A percentile compares a stretch with the other conserved stretches of the same genome.
These are phyloP conservation scores for Parapristionchus giblindavisi DNA, from an alignment of 2,888 invertebrate species.

Conservation along the genomic window DNA sequence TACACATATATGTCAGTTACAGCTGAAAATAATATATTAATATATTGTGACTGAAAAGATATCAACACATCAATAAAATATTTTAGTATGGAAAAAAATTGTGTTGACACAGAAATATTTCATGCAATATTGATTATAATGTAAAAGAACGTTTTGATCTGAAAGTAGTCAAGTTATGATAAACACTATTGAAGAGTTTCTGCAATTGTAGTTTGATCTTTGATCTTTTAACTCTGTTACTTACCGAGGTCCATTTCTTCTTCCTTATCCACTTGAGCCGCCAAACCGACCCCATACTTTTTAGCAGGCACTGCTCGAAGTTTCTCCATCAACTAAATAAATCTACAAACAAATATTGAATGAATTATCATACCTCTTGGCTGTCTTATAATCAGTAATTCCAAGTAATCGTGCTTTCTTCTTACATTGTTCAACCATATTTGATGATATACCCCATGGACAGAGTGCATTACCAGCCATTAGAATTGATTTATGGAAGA, in stretches of 20 bases:
- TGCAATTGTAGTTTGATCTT: neutral
- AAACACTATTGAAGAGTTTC: too few species aligned
- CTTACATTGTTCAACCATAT: neutral
- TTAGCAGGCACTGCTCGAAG: conserved; percentile 10
- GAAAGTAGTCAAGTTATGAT: too few species aligned
- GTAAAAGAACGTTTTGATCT: too few species aligned
- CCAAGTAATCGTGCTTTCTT: neutral
- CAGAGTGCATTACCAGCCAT: conserved; percentile 9
- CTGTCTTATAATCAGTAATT: conserved; percentile 18
- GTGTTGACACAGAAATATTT: too few species aligned
- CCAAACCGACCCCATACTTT: neutral
- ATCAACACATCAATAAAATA: too few species aligned
- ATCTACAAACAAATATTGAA: neutral
- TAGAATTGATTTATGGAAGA: conserved; percentile 17
- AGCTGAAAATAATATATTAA: too few species aligned
- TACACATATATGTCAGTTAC: too few species aligned
- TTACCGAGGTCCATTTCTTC: conserved; percentile 40
- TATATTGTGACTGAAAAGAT: too few species aligned
- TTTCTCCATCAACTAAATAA: conserved; percentile 7
- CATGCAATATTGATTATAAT: too few species aligned
- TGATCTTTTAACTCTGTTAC: conserved; percentile 37
- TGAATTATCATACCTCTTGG: neutral
- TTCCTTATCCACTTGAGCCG: neutral
- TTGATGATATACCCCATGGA: conserved; percentile 13
- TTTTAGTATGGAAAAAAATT: too few species aligned